Percentiles rank a stretch among this genome's conserved stretches.
These are phyloP conservation scores for Dromococcyx pavoninus DNA, from an alignment of 2,797 vertebrate species.

Conservation along the genomic window DNA sequence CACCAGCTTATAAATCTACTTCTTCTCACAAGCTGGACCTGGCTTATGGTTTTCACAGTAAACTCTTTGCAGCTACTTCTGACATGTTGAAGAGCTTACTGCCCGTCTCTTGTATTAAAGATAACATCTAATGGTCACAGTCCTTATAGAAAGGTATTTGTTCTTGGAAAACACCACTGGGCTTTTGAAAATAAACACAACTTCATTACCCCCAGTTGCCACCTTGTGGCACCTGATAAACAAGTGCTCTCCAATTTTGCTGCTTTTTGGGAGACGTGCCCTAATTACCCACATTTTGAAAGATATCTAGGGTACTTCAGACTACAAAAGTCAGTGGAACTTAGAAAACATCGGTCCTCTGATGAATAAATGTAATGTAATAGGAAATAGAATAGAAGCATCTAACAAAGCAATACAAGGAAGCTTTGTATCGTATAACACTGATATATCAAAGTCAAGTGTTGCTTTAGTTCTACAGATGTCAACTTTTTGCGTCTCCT, in stretches of 20 bases:
- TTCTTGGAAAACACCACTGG: neutral
- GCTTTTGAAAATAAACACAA: neutral
- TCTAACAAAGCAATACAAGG: neutral
- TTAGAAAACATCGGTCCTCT: accelerated
- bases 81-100: neutral
- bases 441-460: neutral
- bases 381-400: neutral
- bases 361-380: neutral
- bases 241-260: neutral
- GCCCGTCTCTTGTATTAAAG: neutral
- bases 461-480: neutral
- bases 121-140: neutral
- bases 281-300: neutral
- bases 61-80: neutral
- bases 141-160: neutral
- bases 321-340: neutral
- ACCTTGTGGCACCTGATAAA: neutral
- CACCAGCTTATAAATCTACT: neutral
- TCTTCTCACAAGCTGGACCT: neutral
- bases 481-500: neutral
- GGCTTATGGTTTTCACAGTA: neutral
- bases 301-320: neutral
- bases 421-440: neutral
- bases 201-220: neutral
- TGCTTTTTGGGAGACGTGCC: neutral